Evolutionary conservation across 2,797 vertebrate species (phyloP).

Genomic region (Lycodopsis pacificus): DNA sequence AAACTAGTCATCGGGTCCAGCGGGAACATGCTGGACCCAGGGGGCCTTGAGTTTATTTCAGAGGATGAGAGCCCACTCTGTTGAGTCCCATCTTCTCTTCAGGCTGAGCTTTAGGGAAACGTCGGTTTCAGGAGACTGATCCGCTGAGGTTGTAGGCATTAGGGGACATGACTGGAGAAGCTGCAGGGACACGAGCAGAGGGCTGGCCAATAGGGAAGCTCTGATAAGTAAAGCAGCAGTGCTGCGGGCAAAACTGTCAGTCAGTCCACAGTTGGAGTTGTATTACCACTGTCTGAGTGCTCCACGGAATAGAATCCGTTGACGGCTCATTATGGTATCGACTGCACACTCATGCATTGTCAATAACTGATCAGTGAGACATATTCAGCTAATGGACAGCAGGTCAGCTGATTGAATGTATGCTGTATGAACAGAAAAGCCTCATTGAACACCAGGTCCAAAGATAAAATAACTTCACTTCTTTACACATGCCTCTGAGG

Average conservation of each 20-base stretch:
- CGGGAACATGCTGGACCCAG: background rate
- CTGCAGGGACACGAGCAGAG: background rate
- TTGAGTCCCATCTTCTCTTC: background rate
- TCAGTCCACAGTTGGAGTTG: slow-evolving; percentile 16
- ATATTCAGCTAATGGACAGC: background rate
- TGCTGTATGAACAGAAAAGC: background rate
- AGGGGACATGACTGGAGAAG: background rate
- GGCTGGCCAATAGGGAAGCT: background rate
- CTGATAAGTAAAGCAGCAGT: background rate
- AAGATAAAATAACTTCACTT: background rate
- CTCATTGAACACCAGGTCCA: background rate
- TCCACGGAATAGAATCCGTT: background rate
- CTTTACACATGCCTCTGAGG: background rate
- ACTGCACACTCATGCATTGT: background rate
- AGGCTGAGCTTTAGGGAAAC: slow-evolving; percentile 21
- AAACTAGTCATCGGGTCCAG: background rate
- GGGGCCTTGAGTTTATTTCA: background rate
- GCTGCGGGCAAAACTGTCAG: slow-evolving; percentile 14
- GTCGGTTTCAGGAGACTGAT: background rate
- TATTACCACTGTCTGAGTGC: slow-evolving; percentile 15
- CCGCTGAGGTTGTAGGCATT: background rate
- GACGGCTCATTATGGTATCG: background rate
- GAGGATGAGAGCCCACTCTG: background rate
- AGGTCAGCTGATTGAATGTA: background rate
- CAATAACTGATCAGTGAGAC: background rate